Base-by-base conservation (phyloP, 2,888 invertebrate species). In the Diarsia brunnea region DNA sequence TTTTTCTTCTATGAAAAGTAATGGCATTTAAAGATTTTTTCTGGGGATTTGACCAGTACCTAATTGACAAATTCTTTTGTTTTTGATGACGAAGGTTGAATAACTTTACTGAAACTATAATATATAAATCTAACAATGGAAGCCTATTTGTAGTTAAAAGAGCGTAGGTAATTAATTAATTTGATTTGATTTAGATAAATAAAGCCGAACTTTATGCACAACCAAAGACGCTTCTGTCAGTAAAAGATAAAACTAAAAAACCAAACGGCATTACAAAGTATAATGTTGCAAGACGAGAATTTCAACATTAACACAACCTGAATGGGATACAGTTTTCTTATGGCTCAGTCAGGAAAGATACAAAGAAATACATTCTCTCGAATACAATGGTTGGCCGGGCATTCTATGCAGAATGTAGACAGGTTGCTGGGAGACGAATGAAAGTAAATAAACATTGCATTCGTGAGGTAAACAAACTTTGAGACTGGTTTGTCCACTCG, bases 391-490 rank as follows among this genome's bases (percentile, higher is more conserved):
- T 73, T 69, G 74, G 68, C 70, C 72, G 76, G 68, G 74, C 75
- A 87, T 88, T 89, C 83, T 85, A 87, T 84, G 86, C 87, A 87
- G 75, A 80, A 81, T 84, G 80, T 84, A 87, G 88, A 90, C 92
- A 90, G 92, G 93, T 92, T 92, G 87, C 83, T 79, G 85, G 83
- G 85, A 85, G 80, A 88, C 91, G 85, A 95, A 95, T 90, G 94
- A 95, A 95, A 95, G 95, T 95, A 95, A 95, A 95, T 95, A 95
- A 95, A 95, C 94, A 93, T 90, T 90, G 87, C 93, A 92, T 92
- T 94, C 92, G 91, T 91, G 93, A 93, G 94, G 95, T 95, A 95
- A 95, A 95, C 94, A 95, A 93, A 94, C 95, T 93, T 89, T 78
- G 75, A 85, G 90, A 94, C 94, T 91, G 91, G 93, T 92, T 93